phyloP scores from a whole-genome alignment of 2,888 invertebrate species.

The Exephanes ischioxanthus region DNA sequence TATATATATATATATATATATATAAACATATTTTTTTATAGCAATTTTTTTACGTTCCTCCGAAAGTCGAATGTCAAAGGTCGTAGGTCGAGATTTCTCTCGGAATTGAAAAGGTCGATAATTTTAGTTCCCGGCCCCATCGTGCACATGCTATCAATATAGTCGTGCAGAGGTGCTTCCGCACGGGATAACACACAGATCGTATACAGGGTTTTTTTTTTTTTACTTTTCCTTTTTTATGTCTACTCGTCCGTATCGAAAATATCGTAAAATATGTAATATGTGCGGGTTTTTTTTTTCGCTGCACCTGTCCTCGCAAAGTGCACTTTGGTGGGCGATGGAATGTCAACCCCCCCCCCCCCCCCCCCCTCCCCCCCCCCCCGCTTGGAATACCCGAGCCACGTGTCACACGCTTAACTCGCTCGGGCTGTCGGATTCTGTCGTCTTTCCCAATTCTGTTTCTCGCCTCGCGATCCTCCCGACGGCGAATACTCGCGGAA shows the following conservation, averaged over 20 bases:
- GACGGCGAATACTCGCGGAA: slow-evolving; percentile 14
- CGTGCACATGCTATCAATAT: background rate
- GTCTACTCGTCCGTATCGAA: slow-evolving; percentile 30
- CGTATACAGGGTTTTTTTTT: background rate
- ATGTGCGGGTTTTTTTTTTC: slow-evolving; percentile 49
- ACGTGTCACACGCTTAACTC: slow-evolving; percentile 28
- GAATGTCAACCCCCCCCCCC: background rate
- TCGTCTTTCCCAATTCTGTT: slow-evolving; percentile 24
- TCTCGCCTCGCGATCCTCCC: background rate
- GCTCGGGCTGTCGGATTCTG: slow-evolving; percentile 15
- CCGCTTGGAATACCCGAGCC: background rate
- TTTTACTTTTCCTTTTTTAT: background rate
- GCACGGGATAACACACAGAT: background rate
- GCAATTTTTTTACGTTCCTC: slow-evolving; percentile 26
- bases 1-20: background rate
- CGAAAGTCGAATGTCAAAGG: slow-evolving; percentile 43
- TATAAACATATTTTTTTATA: background rate
- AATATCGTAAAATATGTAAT: slow-evolving; percentile 66
- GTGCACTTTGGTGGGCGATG: slow-evolving; percentile 1
- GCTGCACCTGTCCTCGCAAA: slow-evolving; percentile 21
- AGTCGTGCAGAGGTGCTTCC: background rate
- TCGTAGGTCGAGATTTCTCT: slow-evolving; percentile 29
- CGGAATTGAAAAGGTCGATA: slow-evolving; percentile 31
- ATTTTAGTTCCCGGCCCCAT: slow-evolving; percentile 16
- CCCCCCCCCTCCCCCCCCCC: background rate